phyloP scores from a whole-genome alignment of 23 tunicate species.

The Styela plicata region DNA sequence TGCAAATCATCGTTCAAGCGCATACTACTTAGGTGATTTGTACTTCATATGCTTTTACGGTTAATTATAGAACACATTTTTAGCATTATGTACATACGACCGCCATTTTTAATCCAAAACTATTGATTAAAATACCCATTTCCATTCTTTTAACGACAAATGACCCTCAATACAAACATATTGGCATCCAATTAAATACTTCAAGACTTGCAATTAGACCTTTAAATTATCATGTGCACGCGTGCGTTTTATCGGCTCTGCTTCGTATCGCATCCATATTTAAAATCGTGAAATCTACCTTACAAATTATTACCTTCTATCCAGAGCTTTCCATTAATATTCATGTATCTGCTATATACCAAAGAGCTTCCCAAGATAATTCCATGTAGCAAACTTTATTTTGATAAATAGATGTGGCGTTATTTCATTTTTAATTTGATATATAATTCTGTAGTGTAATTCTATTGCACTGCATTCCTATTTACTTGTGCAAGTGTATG shows the following conservation, averaged over 20 bases:
- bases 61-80: not conserved
- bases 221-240: not conserved
- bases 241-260: not conserved
- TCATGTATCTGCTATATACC: too few species aligned
- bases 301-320: not conserved
- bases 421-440: too few species aligned
- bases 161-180: not conserved
- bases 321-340: not conserved
- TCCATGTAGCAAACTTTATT: too few species aligned
- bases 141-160: not conserved
- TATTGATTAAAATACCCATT: not conserved
- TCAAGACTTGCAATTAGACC: not conserved
- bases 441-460: too few species aligned
- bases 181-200: not conserved
- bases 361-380: too few species aligned
- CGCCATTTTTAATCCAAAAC: not conserved
- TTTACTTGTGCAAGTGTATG: too few species aligned
- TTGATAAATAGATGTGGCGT: too few species aligned
- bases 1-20: not conserved
- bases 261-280: not conserved
- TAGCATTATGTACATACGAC: not conserved
- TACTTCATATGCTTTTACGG: not conserved
- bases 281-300: not conserved
- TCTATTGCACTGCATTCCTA: too few species aligned
- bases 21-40: not conserved